phyloP scores from a whole-genome alignment of 2,113 vertebrate genomes.

The Rhipidura dahli region DNA sequence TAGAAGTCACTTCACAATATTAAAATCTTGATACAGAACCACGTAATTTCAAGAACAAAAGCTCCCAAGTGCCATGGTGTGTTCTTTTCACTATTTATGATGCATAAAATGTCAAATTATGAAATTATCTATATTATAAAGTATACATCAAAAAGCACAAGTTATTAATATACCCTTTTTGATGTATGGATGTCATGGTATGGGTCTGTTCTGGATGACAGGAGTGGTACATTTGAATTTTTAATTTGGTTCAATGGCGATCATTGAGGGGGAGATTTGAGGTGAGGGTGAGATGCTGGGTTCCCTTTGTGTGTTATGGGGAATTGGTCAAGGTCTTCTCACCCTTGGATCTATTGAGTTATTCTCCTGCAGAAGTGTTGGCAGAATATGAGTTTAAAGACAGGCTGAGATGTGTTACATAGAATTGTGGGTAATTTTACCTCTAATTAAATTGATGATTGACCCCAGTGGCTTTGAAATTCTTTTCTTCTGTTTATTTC shows the following conservation, averaged over 20 bases:
- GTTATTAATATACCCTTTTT: background rate
- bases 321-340: background rate
- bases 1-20: background rate
- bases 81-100: background rate
- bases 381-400: background rate
- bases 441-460: background rate
- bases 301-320: background rate
- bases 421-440: background rate
- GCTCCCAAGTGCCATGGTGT: accelerated
- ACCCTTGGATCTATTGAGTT: background rate
- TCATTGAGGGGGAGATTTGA: background rate
- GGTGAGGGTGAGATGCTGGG: background rate
- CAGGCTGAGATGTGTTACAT: background rate
- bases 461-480: background rate
- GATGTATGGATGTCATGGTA: background rate
- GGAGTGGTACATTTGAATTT: background rate
- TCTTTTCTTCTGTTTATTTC: background rate
- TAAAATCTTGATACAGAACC: background rate
- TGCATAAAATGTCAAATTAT: background rate
- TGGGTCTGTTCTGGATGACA: background rate
- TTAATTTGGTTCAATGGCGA: background rate
- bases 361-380: background rate
- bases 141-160: background rate
- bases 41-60: background rate
- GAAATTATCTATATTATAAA: background rate